Evolutionary conservation across 2,888 invertebrate genomes (phyloP).

Genomic region (Asteroscopus sphinx): DNA sequence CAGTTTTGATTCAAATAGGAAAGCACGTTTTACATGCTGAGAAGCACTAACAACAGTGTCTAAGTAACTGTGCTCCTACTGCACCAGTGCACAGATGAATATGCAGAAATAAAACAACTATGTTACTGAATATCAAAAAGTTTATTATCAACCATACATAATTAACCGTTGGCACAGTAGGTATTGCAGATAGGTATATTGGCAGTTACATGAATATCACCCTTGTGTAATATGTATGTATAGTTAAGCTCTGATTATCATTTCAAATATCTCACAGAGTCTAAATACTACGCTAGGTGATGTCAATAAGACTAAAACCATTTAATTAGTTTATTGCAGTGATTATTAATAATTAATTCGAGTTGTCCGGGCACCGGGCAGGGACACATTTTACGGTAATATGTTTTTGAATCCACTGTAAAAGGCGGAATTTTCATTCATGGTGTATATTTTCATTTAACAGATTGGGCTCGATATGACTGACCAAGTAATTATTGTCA

Average conservation of each 20-base stretch:
- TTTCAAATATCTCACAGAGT: constrained; percentile 39
- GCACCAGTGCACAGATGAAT: constrained; percentile 37
- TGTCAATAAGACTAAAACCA: constrained; percentile 48
- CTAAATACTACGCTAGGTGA: constrained; percentile 35
- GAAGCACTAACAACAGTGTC: constrained; percentile 10
- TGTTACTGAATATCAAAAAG: constrained; percentile 78
- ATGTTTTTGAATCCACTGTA: constrained; percentile 10
- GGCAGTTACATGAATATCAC: constrained; percentile 66
- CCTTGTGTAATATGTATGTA: constrained; percentile 45
- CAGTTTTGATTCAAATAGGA: no score
- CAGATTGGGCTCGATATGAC: constrained; percentile 2
- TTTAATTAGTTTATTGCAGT: constrained; percentile 20
- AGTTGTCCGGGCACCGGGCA: neutral
- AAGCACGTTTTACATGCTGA: neutral
- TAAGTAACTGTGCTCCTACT: constrained; percentile 11
- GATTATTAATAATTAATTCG: constrained; percentile 10
- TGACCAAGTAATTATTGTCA: constrained; percentile 24
- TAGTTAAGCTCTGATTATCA: constrained; percentile 66
- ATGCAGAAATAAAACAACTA: constrained; percentile 65
- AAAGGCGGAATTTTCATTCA: neutral
- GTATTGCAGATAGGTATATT: constrained; percentile 71
- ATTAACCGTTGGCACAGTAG: constrained; percentile 83
- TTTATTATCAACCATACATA: constrained; percentile 84
- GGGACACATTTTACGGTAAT: neutral
- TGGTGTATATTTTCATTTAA: neutral